Evolutionary conservation across 1,140 invertebrate genomes (phyloP).

Genomic region (Helicoverpa zea): DNA sequence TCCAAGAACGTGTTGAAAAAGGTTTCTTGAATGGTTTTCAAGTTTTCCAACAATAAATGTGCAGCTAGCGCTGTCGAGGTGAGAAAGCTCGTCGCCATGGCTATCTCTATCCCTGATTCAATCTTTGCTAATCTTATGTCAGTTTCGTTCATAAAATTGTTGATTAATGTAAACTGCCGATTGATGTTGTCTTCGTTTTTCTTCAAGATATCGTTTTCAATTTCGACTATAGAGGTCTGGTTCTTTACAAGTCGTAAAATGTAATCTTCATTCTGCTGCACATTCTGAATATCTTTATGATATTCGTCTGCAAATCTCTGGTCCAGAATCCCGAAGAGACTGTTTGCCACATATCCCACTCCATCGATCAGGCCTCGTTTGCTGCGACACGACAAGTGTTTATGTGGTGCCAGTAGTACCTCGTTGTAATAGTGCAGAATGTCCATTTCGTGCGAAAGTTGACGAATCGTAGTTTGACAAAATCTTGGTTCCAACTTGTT

Average conservation of each 20-base stretch:
- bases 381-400: conserved; percentile 43
- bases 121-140: background rate
- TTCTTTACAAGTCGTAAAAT: conserved; percentile 50
- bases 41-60: background rate
- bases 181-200: conserved; percentile 26
- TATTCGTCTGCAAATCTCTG: conserved; percentile 59
- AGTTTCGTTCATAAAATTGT: conserved; percentile 25
- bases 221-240: conserved; percentile 52
- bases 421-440: conserved; percentile 49
- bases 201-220: background rate
- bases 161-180: background rate
- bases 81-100: conserved; percentile 5
- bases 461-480: background rate
- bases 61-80: conserved; percentile 1
- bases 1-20: background rate
- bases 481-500: background rate
- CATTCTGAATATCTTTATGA: conserved; percentile 37
- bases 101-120: background rate
- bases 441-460: conserved; percentile 46
- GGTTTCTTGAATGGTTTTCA: conserved; percentile 20
- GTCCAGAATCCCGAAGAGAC: conserved; percentile 56
- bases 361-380: conserved; percentile 56
- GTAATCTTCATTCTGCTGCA: conserved; percentile 54
- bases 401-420: conserved; percentile 21
- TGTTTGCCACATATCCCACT: conserved; percentile 47